These are phyloP conservation scores for Anisognathus igniventris DNA, from an alignment of 2,797 vertebrate species.

Conservation along the genomic window DNA sequence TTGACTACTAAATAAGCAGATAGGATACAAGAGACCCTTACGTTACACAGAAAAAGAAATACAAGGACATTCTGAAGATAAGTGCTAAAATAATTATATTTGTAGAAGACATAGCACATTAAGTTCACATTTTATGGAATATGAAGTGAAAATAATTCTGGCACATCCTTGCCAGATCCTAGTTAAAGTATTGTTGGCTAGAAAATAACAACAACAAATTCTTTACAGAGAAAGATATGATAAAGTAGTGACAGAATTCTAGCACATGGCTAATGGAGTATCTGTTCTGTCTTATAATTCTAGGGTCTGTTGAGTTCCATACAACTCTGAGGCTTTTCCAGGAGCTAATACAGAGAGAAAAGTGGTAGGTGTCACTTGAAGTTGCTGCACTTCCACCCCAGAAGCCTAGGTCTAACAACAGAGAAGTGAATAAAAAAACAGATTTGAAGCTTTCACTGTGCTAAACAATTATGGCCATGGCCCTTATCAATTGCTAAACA, in stretches of 20 bases:
- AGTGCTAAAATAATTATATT: not conserved
- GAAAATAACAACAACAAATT: not conserved
- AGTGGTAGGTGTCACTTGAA: not conserved
- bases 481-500: not conserved
- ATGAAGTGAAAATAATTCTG: not conserved
- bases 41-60: not conserved
- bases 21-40: not conserved
- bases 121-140: not conserved
- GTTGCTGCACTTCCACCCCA: not conserved
- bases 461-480: not conserved
- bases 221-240: not conserved
- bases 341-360: not conserved
- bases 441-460: not conserved
- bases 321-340: not conserved
- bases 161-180: not conserved
- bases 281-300: not conserved
- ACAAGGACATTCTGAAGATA: not conserved
- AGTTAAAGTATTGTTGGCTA: not conserved
- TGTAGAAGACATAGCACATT: not conserved
- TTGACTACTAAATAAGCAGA: not conserved
- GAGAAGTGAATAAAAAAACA: not conserved
- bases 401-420: not conserved
- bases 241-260: not conserved
- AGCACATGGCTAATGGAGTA: not conserved
- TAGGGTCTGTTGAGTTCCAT: not conserved